A percentile compares a stretch with the other conserved stretches of the same genome.
phyloP scores from a whole-genome alignment of 1,140 invertebrate genomes.

The Ips typographus region DNA sequence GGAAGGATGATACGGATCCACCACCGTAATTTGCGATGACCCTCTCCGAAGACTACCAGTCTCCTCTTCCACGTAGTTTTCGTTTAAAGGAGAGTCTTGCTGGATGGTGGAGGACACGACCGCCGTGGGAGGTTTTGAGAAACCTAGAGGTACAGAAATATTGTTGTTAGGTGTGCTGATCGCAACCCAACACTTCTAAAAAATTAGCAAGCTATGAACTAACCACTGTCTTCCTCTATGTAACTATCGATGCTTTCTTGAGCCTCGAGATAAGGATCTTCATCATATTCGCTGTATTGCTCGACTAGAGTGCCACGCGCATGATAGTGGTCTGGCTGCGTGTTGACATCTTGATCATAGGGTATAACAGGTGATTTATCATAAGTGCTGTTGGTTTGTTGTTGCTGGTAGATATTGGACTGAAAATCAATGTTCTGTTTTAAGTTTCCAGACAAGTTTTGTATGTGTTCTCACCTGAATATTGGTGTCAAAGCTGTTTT shows the following conservation, averaged over 20 bases:
- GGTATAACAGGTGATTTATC: neutral
- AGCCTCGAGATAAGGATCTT: slow-evolving; percentile 45
- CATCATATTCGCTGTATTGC: slow-evolving; percentile 34
- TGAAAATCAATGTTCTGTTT: neutral
- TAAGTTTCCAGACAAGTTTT: neutral
- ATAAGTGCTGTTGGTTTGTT: neutral
- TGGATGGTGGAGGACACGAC: slow-evolving; percentile 23
- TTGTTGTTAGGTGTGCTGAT: neutral
- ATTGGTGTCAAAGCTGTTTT: neutral
- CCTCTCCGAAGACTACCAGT: slow-evolving; percentile 43
- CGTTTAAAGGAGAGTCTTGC: slow-evolving; percentile 51
- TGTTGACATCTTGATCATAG: neutral
- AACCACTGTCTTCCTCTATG: slow-evolving; percentile 48
- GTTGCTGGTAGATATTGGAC: slow-evolving; percentile 13
- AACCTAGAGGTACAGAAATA: neutral
- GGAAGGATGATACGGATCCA: slow-evolving; percentile 50
- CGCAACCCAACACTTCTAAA: neutral
- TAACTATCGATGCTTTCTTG: slow-evolving; percentile 56
- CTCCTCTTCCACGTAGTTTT: slow-evolving; percentile 47
- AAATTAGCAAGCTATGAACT: neutral
- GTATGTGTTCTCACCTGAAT: neutral
- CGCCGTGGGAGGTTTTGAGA: neutral
- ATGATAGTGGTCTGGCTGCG: slow-evolving; percentile 7
- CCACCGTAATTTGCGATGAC: slow-evolving; percentile 48
- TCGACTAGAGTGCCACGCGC: slow-evolving; percentile 17